A percentile compares a stretch with the other conserved stretches of the same genome.
These are phyloP conservation scores for Diogma glabrata DNA, from an alignment of 2,888 invertebrate genomes.

Conservation along the genomic window DNA sequence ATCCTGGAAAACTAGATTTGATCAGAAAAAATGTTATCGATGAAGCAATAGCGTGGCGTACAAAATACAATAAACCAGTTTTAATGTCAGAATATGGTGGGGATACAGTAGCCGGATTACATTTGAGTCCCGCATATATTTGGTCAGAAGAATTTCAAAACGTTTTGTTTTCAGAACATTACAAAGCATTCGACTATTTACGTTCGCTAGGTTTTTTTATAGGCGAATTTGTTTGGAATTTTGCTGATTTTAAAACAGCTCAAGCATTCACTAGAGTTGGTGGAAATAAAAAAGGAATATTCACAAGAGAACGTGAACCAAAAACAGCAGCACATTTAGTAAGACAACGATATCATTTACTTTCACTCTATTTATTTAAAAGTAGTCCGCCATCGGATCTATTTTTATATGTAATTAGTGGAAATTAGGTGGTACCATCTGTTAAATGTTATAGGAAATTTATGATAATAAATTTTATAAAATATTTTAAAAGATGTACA, in stretches of 20 bases:
- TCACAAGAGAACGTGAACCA: constrained; percentile 83
- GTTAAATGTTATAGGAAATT: too few species aligned
- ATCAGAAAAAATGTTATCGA: constrained; percentile 57
- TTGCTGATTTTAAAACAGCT: constrained; percentile 94
- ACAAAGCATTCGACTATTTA: constrained; percentile 81
- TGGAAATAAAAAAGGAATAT: constrained; percentile 84
- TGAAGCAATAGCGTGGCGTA: constrained; percentile 72
- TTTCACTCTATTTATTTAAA: constrained; percentile 50
- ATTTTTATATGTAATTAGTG: constrained; percentile 38
- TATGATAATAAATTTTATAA: too few species aligned
- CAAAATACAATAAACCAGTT: constrained; percentile 74
- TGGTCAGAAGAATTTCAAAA: constrained; percentile 97
- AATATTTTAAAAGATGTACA: too few species aligned
- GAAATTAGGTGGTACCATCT: too few species aligned
- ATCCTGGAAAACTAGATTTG: constrained; percentile 68
- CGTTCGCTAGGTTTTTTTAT: constrained; percentile 65
- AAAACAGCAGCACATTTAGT: constrained; percentile 78
- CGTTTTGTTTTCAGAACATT: constrained; percentile 71
- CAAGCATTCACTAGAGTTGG: constrained; percentile 74
- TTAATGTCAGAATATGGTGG: constrained; percentile 95
- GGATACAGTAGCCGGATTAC: constrained; percentile 84
- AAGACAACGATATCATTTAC: constrained; percentile 61
- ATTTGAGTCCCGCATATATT: constrained; percentile 71
- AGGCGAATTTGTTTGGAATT: constrained; percentile 98
- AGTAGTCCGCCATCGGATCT: constrained; percentile 44